Percentiles rank a stretch among this genome's conserved stretches.
phyloP scores from a whole-genome alignment of 2,888 invertebrate species.

The Ophion obscuratus region DNA sequence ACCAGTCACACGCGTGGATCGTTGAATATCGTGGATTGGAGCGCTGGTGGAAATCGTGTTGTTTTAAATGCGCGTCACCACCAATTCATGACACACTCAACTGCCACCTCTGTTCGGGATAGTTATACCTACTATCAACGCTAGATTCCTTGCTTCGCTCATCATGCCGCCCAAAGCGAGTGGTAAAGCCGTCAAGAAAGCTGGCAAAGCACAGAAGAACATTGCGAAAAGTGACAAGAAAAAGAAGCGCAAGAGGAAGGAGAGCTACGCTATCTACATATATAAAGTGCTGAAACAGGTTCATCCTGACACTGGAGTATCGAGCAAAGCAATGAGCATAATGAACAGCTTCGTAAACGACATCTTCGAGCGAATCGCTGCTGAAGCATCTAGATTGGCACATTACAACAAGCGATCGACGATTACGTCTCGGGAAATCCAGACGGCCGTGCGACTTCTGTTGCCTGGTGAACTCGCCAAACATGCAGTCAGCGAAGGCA shows the following conservation, averaged over 20 bases:
- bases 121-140: no score
- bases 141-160: not conserved
- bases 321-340: no score
- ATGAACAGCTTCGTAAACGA: not conserved
- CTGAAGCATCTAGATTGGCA: slow-evolving; percentile 26
- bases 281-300: slow-evolving; percentile 13
- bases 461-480: slow-evolving; percentile 34
- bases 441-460: slow-evolving; percentile 15
- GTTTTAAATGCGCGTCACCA: no score
- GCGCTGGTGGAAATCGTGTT: no score
- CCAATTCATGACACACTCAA: no score
- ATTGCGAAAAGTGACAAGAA: slow-evolving; percentile 17
- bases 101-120: no score
- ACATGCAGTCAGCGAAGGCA: slow-evolving; percentile 28
- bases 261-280: slow-evolving; percentile 22
- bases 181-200: slow-evolving; percentile 20
- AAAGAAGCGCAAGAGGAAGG: slow-evolving; percentile 28
- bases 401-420: slow-evolving; percentile 32
- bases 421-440: slow-evolving; percentile 22
- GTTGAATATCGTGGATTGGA: no score
- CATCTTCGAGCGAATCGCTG: slow-evolving; percentile 23
- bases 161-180: slow-evolving; percentile 19
- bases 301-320: not conserved
- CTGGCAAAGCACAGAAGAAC: not conserved
- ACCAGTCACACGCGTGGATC: no score